Base-by-base conservation (phyloP, 2,113 vertebrate species). In the Takifugu flavidus region DNA sequence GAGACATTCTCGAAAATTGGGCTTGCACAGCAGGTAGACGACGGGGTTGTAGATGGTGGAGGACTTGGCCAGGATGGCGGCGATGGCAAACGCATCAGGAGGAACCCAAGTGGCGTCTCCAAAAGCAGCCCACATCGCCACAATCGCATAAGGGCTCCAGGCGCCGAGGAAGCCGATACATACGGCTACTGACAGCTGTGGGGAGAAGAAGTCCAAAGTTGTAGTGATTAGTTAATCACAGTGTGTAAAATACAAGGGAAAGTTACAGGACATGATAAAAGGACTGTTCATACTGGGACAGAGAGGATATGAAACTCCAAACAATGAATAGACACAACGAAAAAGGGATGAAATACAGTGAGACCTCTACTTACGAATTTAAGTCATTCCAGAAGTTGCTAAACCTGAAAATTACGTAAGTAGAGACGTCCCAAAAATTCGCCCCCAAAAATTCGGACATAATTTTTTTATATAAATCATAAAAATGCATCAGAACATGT, bases 1-100 rank as follows among this genome's bases (percentile, higher is more conserved):
- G 3, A 94, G 81, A 53, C 88, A 88, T 73, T 71, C 82, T 0
- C 92, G 91, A 56, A 94, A 94, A 83, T 82, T 94, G 49, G 93
- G 93, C 68, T 94, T 93, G 60, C 92, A 84, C 15, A 93, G 77
- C 80, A 94, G 89, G 74, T 90, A 91, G 55, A 93, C 85, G 68
- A 93, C 28, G 0, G 92, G 92, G 80, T 94, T 94, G 90, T 94
- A 93, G 80, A 93, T 83, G 0, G 92, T 92, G 0, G 93, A 94
- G 55, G 93, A 92, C 77, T 94, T 94, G 73, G 93, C 92, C 34
- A 89, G 91, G 13, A 80, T 43, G 0, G 92, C 90, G 0, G 91
- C 92, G 2, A 93, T 49, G 73, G 93, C 92, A 0, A 94, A 93
- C 0, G 83, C 89, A 50, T 89, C 44, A 0, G 85, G 82, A 0